phyloP scores from a whole-genome alignment of 2,113 vertebrate species.

The Xenopus borealis region DNA sequence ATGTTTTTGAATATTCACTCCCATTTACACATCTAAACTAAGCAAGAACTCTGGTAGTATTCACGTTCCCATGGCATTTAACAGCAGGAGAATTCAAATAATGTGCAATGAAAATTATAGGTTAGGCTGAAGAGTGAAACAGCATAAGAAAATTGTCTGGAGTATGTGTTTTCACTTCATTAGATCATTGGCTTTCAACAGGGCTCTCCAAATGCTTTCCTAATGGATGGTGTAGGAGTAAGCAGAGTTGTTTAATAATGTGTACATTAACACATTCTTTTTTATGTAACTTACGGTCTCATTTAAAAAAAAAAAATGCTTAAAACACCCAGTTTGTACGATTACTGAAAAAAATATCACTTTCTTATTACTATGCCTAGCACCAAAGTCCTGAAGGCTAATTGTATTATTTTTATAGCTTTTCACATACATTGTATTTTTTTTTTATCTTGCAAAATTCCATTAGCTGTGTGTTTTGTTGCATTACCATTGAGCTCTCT shows the following conservation, averaged over 20 bases:
- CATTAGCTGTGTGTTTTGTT: no score
- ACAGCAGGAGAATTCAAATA: constrained; percentile 12
- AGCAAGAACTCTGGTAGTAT: background rate
- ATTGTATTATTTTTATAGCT: no score
- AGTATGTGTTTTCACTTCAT: constrained; percentile 4
- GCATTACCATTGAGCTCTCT: no score
- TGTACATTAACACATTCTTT: background rate
- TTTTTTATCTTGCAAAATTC: no score
- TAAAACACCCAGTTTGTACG: no score
- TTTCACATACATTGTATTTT: no score
- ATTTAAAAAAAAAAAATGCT: background rate
- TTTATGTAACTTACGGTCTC: background rate
- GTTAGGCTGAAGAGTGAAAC: constrained; percentile 16
- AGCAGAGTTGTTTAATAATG: constrained; percentile 23
- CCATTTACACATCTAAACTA: no score
- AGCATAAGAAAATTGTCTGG: background rate
- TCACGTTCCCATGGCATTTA: constrained; percentile 24
- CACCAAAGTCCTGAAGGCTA: no score
- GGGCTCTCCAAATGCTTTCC: constrained; percentile 10
- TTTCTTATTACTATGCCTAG: no score
- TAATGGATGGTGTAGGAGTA: constrained; percentile 32
- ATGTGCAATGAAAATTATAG: constrained; percentile 31
- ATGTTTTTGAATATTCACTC: no score
- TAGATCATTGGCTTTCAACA: constrained; percentile 24
- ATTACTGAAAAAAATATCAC: background rate